A percentile compares a stretch with the other conserved stretches of the same genome.
These are phyloP conservation scores for Parnassius smintheus DNA, from an alignment of 2,888 invertebrate genomes.

Conservation along the genomic window DNA sequence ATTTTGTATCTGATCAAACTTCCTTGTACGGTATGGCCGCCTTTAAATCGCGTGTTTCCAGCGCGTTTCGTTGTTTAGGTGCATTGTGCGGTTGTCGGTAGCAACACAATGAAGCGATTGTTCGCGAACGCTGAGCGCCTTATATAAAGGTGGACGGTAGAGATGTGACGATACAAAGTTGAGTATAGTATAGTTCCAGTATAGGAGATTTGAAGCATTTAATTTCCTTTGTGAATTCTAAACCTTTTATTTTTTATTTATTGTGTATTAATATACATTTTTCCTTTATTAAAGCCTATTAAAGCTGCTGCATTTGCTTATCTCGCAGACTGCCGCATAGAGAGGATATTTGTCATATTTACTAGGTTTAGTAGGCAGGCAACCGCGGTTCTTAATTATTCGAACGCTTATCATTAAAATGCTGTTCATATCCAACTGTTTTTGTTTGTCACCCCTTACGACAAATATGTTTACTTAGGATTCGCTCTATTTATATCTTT, in stretches of 20 bases:
- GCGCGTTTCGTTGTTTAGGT: constrained; percentile 26
- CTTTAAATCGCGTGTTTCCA: constrained; percentile 19
- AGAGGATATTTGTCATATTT: no score
- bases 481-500: no score
- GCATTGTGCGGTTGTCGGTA: constrained; percentile 24
- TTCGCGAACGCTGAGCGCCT: constrained; percentile 23
- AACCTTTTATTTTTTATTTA: background rate
- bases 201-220: constrained; percentile 4
- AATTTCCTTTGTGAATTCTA: background rate
- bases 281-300: no score
- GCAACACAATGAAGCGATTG: constrained; percentile 29
- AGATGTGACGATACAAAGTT: constrained; percentile 14
- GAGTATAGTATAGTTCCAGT: constrained; percentile 6
- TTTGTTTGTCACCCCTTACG: no score
- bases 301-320: no score
- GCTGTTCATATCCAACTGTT: no score
- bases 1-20: constrained; percentile 16
- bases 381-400: no score
- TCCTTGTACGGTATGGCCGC: constrained; percentile 12
- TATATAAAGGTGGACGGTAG: constrained; percentile 20
- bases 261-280: background rate
- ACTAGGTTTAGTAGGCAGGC: no score
- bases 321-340: no score
- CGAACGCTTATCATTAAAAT: no score
- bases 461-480: no score